phyloP scores from a whole-genome alignment of 2,113 vertebrate genomes.

The Gobiocypris rarus region DNA sequence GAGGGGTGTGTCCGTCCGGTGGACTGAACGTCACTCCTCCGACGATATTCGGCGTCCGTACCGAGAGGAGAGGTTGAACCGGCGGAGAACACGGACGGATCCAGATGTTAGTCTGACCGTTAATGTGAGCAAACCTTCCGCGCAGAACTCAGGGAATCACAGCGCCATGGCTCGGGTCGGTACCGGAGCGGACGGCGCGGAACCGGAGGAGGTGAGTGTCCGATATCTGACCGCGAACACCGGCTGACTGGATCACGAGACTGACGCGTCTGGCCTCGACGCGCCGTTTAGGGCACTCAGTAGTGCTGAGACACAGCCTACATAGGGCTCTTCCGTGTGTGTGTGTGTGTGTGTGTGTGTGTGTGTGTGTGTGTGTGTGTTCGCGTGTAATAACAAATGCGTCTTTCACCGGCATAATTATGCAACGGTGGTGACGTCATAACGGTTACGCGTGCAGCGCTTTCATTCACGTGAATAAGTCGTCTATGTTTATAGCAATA shows the following conservation, averaged over 20 bases:
- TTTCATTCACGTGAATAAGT: background rate
- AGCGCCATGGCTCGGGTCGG: constrained; percentile 24
- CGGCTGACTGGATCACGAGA: background rate
- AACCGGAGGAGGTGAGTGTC: constrained; percentile 39
- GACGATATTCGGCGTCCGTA: background rate
- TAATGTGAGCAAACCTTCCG: background rate
- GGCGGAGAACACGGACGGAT: background rate
- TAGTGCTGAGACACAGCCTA: background rate
- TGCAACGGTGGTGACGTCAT: constrained; percentile 15
- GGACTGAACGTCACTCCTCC: background rate
- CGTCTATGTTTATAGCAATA: background rate
- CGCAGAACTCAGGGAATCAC: constrained; percentile 15
- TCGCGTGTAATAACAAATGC: background rate
- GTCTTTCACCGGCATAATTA: background rate
- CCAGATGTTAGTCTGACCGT: constrained; percentile 5
- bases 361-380: background rate
- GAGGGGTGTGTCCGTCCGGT: constrained; percentile 8
- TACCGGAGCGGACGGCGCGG: constrained; percentile 23
- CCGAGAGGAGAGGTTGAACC: background rate
- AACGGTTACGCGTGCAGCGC: background rate
- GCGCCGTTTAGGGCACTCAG: background rate
- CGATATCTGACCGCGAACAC: background rate
- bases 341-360: background rate
- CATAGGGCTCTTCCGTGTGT: background rate
- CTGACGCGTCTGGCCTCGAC: background rate